Percentiles rank a stretch among this genome's conserved stretches.
Evolutionary conservation across 2,113 vertebrate genomes (phyloP).

Genomic region (Ictidomys tridecemlineatus): DNA sequence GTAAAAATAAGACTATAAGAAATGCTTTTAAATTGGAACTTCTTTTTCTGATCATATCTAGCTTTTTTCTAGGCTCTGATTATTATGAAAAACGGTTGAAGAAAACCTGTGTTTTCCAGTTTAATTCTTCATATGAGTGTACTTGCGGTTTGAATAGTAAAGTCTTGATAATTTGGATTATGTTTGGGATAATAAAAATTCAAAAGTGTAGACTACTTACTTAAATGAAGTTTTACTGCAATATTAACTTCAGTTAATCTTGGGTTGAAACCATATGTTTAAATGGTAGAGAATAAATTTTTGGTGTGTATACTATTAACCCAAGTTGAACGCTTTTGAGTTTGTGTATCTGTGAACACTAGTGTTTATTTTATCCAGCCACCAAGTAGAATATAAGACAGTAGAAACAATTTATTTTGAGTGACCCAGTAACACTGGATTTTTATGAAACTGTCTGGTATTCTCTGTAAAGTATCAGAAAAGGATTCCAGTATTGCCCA

Average conservation of each 20-base stretch:
- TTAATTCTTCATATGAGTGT: conserved; percentile 4
- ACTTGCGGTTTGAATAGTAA: background rate
- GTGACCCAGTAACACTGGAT: background rate
- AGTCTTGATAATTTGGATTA: background rate
- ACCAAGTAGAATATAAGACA: background rate
- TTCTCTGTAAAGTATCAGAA: background rate
- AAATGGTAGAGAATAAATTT: background rate
- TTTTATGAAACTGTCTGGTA: background rate
- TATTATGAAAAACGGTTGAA: background rate
- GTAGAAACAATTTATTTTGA: background rate
- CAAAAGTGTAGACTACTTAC: background rate
- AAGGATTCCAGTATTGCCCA: background rate
- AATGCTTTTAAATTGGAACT: background rate
- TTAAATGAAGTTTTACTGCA: background rate
- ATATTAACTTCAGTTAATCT: conserved; percentile 40
- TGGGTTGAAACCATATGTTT: conserved; percentile 5
- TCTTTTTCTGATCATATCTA: background rate
- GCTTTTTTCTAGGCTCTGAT: background rate
- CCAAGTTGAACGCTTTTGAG: background rate
- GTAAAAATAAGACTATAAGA: background rate
- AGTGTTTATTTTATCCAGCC: background rate
- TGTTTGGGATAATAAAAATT: background rate
- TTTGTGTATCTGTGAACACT: background rate
- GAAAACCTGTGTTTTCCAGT: background rate
- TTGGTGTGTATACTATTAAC: background rate